These are phyloP conservation scores for Harpalus rufipes DNA, from an alignment of 2,888 invertebrate genomes.

Conservation along the genomic window DNA sequence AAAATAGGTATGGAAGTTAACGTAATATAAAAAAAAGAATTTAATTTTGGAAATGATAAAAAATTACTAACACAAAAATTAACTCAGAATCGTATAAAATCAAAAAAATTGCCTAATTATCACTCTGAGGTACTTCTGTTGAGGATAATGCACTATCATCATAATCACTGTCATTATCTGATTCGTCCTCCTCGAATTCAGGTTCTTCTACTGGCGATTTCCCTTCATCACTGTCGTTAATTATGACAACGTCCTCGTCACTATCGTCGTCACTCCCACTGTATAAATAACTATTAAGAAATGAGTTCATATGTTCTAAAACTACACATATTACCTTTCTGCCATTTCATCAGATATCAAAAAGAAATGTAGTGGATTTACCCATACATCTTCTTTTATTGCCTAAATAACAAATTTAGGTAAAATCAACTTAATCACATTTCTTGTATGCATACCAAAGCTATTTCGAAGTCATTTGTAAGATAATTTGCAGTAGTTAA, in stretches of 20 bases:
- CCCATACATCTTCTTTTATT: slow-evolving; percentile 60
- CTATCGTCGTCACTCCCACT: slow-evolving; percentile 35
- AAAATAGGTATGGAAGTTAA: no score
- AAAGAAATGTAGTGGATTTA: slow-evolving; percentile 53
- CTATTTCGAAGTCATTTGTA: slow-evolving; percentile 40
- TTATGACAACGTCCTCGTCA: slow-evolving; percentile 58
- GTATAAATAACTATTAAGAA: slow-evolving; percentile 12
- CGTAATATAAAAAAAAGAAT: no score
- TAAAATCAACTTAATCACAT: neutral
- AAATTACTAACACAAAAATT: neutral
- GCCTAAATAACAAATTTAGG: slow-evolving; percentile 14
- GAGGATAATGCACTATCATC: slow-evolving; percentile 37
- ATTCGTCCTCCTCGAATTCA: slow-evolving; percentile 54
- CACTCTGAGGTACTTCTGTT: slow-evolving; percentile 45
- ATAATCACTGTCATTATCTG: slow-evolving; percentile 49
- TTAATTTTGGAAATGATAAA: no score
- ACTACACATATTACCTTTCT: slow-evolving; percentile 38
- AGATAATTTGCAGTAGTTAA: slow-evolving; percentile 41
- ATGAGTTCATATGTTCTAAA: neutral
- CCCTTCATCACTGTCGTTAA: slow-evolving; percentile 60
- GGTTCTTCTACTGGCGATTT: slow-evolving; percentile 45
- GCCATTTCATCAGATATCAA: slow-evolving; percentile 52
- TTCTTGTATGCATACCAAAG: slow-evolving; percentile 22
- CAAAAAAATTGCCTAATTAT: neutral
- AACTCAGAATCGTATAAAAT: neutral